phyloP scores from a whole-genome alignment of 2,888 invertebrate genomes.

The Orchestes rusci region DNA sequence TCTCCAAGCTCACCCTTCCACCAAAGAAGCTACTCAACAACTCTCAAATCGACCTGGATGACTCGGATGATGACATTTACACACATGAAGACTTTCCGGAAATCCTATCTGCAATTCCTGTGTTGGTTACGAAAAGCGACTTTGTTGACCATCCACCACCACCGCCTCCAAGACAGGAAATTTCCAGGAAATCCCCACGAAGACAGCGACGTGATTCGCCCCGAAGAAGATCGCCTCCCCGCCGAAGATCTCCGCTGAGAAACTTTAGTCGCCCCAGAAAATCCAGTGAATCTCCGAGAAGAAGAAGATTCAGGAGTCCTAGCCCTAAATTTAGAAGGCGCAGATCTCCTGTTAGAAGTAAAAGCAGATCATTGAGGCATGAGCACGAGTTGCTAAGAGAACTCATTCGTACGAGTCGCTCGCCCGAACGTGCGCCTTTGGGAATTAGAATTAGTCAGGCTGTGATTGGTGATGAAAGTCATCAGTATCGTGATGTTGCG shows the following conservation, averaged over 20 bases:
- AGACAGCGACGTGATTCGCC: neutral
- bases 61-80: slow-evolving; percentile 30
- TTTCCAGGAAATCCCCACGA: neutral
- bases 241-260: slow-evolving; percentile 1
- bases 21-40: slow-evolving; percentile 33
- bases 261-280: slow-evolving; percentile 3
- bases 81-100: neutral
- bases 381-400: slow-evolving; percentile 7
- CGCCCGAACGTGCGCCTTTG: slow-evolving; percentile 52
- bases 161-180: too few species aligned
- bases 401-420: slow-evolving; percentile 33
- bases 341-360: slow-evolving; percentile 11
- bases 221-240: too few species aligned
- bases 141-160: too few species aligned
- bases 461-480: slow-evolving; percentile 47
- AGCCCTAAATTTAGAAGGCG: slow-evolving; percentile 6
- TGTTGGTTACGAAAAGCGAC: too few species aligned
- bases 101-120: neutral
- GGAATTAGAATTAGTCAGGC: slow-evolving; percentile 54
- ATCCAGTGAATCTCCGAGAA: slow-evolving; percentile 5
- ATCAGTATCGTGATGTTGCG: neutral
- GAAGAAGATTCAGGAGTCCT: neutral
- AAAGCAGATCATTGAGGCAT: slow-evolving; percentile 21
- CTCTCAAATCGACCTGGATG: slow-evolving; percentile 32
- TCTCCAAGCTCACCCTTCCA: slow-evolving; percentile 32